Evolutionary conservation across 1,140 invertebrate species (phyloP), one percentile per base, ranked within the genome.

Genomic region (Drosophila melanica): DNA sequence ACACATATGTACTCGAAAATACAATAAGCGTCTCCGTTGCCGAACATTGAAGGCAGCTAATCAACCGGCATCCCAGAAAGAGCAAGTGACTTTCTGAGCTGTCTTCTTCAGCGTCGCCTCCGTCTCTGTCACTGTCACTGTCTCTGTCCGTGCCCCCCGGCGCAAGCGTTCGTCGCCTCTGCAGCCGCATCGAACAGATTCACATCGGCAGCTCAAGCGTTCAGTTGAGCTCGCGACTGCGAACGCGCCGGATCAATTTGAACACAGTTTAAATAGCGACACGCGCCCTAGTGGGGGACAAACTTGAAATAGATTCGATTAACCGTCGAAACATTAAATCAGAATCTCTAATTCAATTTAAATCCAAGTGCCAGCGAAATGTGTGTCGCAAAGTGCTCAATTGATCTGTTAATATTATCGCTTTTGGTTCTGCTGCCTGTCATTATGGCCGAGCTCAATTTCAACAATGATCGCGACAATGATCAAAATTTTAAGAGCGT

Each of bases 401-500:
- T 59, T 63, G 37, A 55, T 60, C 53, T 51, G 48, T 66, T 76
- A 53, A 35, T 80, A 35, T 33, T 80, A 35, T 33, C 51, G 27
- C 47, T 47, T 20, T 11, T 77, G 3, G 11, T 69, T 23, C 44
- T 73, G 20, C 14, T 53, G 4, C n/a, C 16, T 2, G 4, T 20
- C 3, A 42, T 54, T 5, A 18, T 35, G 8, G 68, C 65, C 27
- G 79, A 89, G 9, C 50, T 89, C 47, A 80, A 90, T 48, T 84
- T 89, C 53, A 77, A 81, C 65, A 90, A 90, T 16, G 86, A 87
- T 76, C 75, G 85, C 14, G 72, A 78, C 7, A 82, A 82, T 23
- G 87, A 75, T 64, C 81, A 79, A 42, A 90, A 84, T 57, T 93
- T 94, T 79, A 93, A 94, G 75, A 95, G 94, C 92, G 92, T 94